Evolutionary conservation across 2,888 invertebrate genomes (phyloP).

Genomic region (Lasioglossum marginatum): DNA sequence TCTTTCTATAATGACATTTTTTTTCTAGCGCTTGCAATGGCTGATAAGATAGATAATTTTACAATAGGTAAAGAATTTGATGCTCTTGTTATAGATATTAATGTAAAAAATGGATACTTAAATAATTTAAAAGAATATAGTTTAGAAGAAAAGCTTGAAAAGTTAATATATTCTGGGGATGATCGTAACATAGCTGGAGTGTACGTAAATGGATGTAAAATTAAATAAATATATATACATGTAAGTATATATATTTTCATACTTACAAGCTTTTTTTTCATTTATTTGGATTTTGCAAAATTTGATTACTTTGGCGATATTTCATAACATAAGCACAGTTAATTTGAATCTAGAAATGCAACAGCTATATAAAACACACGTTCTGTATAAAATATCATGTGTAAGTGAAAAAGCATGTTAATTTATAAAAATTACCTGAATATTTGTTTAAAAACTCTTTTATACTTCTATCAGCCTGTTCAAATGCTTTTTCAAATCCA

Average conservation of each 20-base stretch:
- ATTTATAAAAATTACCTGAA: constrained; percentile 17
- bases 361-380: constrained; percentile 14
- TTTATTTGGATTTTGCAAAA: not conserved
- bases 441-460: constrained; percentile 87
- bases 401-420: not conserved
- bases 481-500: constrained; percentile 91
- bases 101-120: constrained; percentile 84
- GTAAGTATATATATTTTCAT: not conserved
- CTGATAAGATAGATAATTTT: constrained; percentile 92
- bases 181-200: constrained; percentile 92
- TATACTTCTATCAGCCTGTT: constrained; percentile 90
- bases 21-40: constrained; percentile 89
- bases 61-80: constrained; percentile 94
- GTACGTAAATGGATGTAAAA: constrained; percentile 89
- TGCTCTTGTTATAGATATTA: constrained; percentile 91
- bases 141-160: constrained; percentile 88
- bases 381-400: not conserved
- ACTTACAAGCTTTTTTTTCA: constrained; percentile 6
- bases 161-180: constrained; percentile 92
- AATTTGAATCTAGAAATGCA: not conserved
- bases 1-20: too few species aligned
- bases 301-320: not conserved
- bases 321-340: not conserved
- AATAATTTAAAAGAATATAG: constrained; percentile 86
- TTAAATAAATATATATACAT: constrained; percentile 81